Percentiles rank a stretch among this genome's conserved stretches.
These are phyloP conservation scores for Oligia fasciuncula DNA, from an alignment of 2,888 invertebrate species.

Conservation along the genomic window DNA sequence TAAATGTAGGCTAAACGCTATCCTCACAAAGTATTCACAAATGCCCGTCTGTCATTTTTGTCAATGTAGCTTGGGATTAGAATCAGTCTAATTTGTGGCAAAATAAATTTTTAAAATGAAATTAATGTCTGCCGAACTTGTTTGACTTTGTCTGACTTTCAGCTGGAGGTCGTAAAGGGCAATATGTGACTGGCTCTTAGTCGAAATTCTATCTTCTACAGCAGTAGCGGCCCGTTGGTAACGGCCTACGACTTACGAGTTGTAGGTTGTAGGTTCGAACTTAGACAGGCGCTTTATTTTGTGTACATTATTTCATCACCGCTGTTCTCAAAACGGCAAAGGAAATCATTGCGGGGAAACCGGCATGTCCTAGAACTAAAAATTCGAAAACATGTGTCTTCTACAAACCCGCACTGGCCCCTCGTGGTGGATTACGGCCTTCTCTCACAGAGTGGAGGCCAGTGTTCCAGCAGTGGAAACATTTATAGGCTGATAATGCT, in stretches of 20 bases:
- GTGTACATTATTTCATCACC: background rate
- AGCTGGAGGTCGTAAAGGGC: constrained; percentile 4
- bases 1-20: background rate
- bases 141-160: constrained; percentile 24
- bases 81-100: background rate
- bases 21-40: constrained; percentile 2
- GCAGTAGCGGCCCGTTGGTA: background rate
- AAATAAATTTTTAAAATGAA: constrained; percentile 6
- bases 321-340: background rate
- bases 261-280: background rate
- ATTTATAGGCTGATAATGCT: background rate
- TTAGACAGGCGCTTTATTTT: background rate
- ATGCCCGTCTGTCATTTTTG: constrained; percentile 9
- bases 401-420: background rate
- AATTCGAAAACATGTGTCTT: background rate
- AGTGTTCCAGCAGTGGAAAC: background rate
- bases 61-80: constrained; percentile 10
- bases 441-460: background rate
- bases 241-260: background rate
- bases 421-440: background rate
- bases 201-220: background rate
- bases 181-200: background rate
- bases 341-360: background rate
- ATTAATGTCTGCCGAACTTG: constrained; percentile 10
- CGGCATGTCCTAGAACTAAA: background rate